Evolutionary conservation across 2,888 invertebrate species (phyloP), one percentile per base, ranked within the genome.

Genomic region (Dexiosoma caninum): DNA sequence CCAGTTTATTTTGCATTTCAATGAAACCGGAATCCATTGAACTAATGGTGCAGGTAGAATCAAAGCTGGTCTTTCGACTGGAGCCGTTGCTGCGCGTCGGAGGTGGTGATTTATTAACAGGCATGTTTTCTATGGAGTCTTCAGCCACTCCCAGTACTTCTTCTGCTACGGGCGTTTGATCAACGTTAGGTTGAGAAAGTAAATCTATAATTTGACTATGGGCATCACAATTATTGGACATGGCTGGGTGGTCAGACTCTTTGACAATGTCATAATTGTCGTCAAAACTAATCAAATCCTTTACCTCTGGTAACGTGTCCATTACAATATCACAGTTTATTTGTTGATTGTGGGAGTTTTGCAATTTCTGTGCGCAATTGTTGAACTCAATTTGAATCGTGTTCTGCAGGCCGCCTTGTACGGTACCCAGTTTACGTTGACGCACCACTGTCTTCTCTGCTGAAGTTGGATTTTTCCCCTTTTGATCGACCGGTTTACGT

Each of bases 11-110:
- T 79, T 90, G 90, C 89, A 90, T 90, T 80, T 90, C 91, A 82
- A 90, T 90, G 72, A 90, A 90, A 9, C 90, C 90, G 53, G 90
- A 90, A 86, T 90, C 90, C 88, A 91, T 89, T 49, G 91, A 90
- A 82, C 90, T 89, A 62, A 90, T 87, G 7, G 90, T 90, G 83
- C 90, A 90, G 76, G 89, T 90, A 14, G 90, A 90, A 83, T 90
- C 91, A 51, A 90, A 89, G 83, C 90, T 90, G 1, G 90, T 90
- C 84, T 90, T 91, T 21, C 90, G 87, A 83, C 89, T 90, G 0
- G 90, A 89, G 67, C 84, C 87, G 49, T 87, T 88, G 62, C 89
- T 89, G 49, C 85, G 85, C 46, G 83, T 83, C n/a, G 85, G 84
- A 3, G 86, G 85, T 10, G 86, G 83, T 1, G 88, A 49, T 79